These are phyloP conservation scores for Temnothorax unifasciatus DNA, from an alignment of 2,888 invertebrate species.

Conservation along the genomic window DNA sequence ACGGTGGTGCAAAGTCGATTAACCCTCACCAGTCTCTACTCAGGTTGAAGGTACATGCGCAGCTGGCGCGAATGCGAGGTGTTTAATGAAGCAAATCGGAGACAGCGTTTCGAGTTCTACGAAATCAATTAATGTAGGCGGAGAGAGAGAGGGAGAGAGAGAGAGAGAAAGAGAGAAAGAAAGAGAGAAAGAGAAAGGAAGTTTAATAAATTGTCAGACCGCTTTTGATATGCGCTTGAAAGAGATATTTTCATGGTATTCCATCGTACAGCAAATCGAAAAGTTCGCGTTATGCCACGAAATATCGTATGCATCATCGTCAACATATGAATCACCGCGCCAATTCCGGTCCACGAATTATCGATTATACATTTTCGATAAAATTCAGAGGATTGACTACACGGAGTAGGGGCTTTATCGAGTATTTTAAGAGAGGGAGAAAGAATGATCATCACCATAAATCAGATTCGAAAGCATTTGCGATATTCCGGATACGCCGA, in stretches of 20 bases:
- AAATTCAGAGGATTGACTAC: conserved; percentile 12
- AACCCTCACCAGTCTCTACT: conserved; percentile 55
- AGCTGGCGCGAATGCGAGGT: conserved; percentile 66
- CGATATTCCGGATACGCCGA: conserved; percentile 55
- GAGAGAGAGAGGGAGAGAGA: not conserved
- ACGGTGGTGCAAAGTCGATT: conserved; percentile 28
- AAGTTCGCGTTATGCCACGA: conserved; percentile 21
- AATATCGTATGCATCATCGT: conserved; percentile 44
- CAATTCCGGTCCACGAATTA: conserved; percentile 44
- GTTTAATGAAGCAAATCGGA: conserved; percentile 71
- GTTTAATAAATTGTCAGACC: conserved; percentile 5
- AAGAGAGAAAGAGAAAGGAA: not conserved
- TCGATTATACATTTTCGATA: conserved; percentile 55
- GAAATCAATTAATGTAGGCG: conserved; percentile 58
- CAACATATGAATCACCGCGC: conserved; percentile 41
- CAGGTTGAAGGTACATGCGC: conserved; percentile 50
- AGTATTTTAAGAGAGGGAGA: conserved; percentile 39
- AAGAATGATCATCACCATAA: conserved; percentile 63
- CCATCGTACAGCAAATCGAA: not conserved
- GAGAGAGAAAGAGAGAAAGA: not conserved
- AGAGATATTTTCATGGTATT: conserved; percentile 17
- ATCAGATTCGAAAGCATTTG: conserved; percentile 67
- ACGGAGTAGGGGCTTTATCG: conserved; percentile 28
- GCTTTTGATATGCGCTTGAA: not conserved
- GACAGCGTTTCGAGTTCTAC: conserved; percentile 50